Base-by-base conservation (phyloP, 1,140 invertebrate species). In the Drosophila guanche region DNA sequence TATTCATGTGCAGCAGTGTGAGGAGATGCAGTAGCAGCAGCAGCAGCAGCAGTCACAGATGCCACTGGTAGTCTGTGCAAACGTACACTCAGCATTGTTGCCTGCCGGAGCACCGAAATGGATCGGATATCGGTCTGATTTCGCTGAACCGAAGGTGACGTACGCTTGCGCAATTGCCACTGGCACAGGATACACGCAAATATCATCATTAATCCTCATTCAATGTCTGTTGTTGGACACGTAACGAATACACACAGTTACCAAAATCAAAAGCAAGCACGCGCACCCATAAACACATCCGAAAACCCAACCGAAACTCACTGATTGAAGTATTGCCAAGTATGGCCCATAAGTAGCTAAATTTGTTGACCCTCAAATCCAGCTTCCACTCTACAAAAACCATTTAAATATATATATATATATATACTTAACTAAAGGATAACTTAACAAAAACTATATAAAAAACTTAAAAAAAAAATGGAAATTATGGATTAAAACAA, bases 271-370 rank as follows among this genome's bases (percentile, higher is more conserved):
- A 45, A 48, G 48, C 16, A 29, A 53, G 65, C 61, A 61, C 47
- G 69, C 73, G 69, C 73, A 70, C 76, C 60, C 65, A 37, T 41
- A n/a, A 55, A 52, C 53, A 52, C 63, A 20, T 37, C 22, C 41
- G 5, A 43, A 42, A 37, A 1, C 2, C 25, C 22, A 50, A 47
- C 16, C 42, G 46, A 29, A 56, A 61, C 2, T 29, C 37, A 56
- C n/a, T 47, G 65, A 46, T 10, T 25, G 66, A 88, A 88, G 83
- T 88, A 89, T 88, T 89, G 83, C 79, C 84, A 83, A 88, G 78
- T 37, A 37, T 51, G 45, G 68, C 68, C 77, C 61, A 37, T 10
- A 75, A 86, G 69, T 86, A 75, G 81, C 74, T 81, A 81, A 81
- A 81, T 81, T 85, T 86, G 77, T 88, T 88, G 63, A 68, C 45